Evolutionary conservation across 2,797 vertebrate genomes (phyloP), one percentile per base, ranked within the genome.

Genomic region (Furcifer pardalis): DNA sequence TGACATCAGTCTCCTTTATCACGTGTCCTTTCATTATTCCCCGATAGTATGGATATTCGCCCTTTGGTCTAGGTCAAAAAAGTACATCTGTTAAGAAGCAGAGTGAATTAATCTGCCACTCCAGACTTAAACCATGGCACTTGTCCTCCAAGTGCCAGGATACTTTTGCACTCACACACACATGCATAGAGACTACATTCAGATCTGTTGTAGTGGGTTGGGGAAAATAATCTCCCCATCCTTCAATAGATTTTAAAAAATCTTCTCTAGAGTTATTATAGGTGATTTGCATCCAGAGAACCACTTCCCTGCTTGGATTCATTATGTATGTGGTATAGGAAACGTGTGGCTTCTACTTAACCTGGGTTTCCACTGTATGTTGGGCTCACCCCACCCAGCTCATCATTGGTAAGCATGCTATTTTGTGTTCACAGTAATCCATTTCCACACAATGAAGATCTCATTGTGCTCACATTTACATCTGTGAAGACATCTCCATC

Each of bases 1-100:
- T 94, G 60, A 91, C 40, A 73, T 90, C 88, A 86, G 89, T 63
- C 78, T 66, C 89, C 82, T 91, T 93, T 92, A 90, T 91, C 87
- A 90, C 78, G 89, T 79, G 84, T 52, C 56, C 79, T 91, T 86
- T 88, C 87, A 88, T 90, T 90, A 89, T 85, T 74, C 83, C 83
- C 81, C 84, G 85, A 82, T 86, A 87, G 79, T 88, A 91, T 89
- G 86, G 84, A 52, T 2, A 1, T 82, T 85, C 88, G 91, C 78
- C 89, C 92, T 92, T 92, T 85, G 92, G 84, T 92, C 88, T 85
- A 0, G 1, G 75, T 81, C 79, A 84, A 92, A 77, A 77, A 63
- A 89, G 83, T 88, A 63, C 86, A 91, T 82, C 85, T 88, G 89
- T 90, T 86, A 89, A 87, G 77, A 77, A 81, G 92, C 89, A 76